Conservation (phyloP, 1,140 invertebrate genomes). For the Drosophila pruinosa region DNA sequence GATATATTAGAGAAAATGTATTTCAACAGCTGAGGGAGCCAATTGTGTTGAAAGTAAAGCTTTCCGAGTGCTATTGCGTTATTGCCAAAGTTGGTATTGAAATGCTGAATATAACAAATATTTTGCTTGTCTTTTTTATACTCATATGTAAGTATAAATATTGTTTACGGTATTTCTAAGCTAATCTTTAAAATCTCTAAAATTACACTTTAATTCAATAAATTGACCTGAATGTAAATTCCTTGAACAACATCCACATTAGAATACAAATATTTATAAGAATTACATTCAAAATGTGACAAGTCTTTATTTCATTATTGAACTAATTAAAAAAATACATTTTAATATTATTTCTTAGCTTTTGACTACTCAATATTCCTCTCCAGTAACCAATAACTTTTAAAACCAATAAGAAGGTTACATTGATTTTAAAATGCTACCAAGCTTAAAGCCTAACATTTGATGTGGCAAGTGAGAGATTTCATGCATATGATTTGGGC, state of each 20-base stretch:
- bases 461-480: neutral
- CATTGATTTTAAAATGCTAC: neutral
- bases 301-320: too few relatives aligned
- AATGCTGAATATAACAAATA: neutral
- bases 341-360: too few relatives aligned
- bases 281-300: too few relatives aligned
- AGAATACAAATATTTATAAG: too few relatives aligned
- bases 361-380: too few relatives aligned
- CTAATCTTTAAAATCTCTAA: too few relatives aligned
- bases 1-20: slow-evolving; percentile 47
- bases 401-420: neutral
- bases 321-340: too few relatives aligned
- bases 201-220: too few relatives aligned
- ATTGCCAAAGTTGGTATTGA: neutral
- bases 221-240: too few relatives aligned
- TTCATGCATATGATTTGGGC: neutral
- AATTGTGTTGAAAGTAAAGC: neutral
- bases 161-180: too few relatives aligned
- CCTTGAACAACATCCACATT: too few relatives aligned
- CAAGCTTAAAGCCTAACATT: neutral
- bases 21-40: neutral
- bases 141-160: neutral
- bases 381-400: neutral
- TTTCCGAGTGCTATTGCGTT: neutral
- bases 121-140: neutral